A percentile compares a stretch with the other conserved stretches of the same genome.
Evolutionary conservation across 2,113 vertebrate genomes (phyloP).

Genomic region (Myanophis thanlyinensis): DNA sequence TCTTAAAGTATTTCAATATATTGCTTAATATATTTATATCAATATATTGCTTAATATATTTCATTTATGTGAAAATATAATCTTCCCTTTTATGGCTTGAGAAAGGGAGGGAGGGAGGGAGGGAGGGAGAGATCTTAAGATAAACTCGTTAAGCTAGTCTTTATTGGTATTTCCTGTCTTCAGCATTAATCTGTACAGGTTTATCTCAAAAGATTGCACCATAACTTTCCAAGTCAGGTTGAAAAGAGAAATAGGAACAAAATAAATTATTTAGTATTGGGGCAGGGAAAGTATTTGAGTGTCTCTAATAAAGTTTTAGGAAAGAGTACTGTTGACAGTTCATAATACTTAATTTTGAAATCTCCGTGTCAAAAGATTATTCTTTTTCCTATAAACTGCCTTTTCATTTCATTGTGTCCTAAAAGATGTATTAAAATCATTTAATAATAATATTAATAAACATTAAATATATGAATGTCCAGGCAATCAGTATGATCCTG

Average conservation of each 20-base stretch:
- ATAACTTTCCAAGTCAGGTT: background rate
- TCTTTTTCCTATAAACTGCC: background rate
- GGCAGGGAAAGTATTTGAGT: background rate
- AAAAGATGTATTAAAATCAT: background rate
- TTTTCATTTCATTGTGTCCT: background rate
- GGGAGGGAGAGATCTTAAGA: background rate
- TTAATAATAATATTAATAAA: background rate
- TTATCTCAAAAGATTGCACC: background rate
- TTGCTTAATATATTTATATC: background rate
- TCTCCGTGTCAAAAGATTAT: background rate
- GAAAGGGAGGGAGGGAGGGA: too few species aligned
- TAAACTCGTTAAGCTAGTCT: background rate
- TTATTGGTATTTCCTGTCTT: background rate
- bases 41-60: background rate
- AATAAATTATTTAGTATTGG: background rate
- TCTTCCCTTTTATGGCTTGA: background rate
- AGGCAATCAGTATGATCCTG: background rate
- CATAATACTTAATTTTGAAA: background rate
- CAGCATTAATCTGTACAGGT: background rate
- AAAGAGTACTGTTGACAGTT: background rate
- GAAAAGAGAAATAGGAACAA: background rate
- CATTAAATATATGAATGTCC: background rate
- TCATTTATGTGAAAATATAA: background rate
- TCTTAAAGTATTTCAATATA: background rate
- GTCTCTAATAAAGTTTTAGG: background rate